These are phyloP conservation scores for Leucopsar rothschildi DNA, from an alignment of 2,113 vertebrate genomes.

Conservation along the genomic window DNA sequence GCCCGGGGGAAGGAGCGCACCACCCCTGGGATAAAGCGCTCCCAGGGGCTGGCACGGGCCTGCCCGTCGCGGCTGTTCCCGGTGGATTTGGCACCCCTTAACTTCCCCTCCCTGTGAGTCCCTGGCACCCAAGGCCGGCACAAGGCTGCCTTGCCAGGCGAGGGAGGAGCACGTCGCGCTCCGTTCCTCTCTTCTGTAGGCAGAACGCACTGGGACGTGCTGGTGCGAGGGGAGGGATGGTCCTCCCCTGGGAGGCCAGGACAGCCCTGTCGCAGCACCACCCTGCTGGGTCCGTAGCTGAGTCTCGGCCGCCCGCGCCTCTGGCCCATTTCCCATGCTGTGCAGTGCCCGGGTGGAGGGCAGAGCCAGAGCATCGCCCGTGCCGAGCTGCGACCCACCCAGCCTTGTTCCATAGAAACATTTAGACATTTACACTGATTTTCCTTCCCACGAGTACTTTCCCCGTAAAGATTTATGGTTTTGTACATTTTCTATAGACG, in stretches of 20 bases:
- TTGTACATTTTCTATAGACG: neutral
- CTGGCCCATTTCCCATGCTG: neutral
- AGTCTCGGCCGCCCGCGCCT: neutral
- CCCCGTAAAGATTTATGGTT: neutral
- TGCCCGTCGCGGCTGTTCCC: neutral
- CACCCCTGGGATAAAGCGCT: no score
- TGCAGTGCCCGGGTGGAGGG: neutral
- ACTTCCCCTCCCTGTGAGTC: neutral
- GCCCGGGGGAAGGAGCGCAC: neutral
- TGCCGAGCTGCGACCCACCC: neutral
- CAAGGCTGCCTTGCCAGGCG: neutral
- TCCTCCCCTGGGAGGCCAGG: neutral
- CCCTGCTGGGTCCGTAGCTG: neutral
- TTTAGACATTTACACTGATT: no score
- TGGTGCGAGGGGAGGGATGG: neutral
- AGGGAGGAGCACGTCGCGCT: neutral
- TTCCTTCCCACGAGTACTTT: neutral
- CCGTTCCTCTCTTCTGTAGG: neutral
- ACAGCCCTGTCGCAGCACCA: neutral
- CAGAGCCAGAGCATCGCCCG: neutral
- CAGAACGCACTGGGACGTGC: neutral
- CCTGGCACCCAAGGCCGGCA: neutral
- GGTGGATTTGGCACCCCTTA: neutral
- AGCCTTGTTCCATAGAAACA: accelerated
- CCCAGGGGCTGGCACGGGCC: neutral